Conservation (phyloP, 1,140 invertebrate genomes). For the honey bee (Apis mellifera) region Amel_HAv3.1 CM009939.2:297001-297500, state of each 20-base stretch:
- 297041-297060: too few species aligned
- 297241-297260: neutral
- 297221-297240: neutral
- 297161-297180: too few species aligned
- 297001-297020: too few species aligned
- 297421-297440: conserved; percentile 36
- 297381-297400: neutral
- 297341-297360: neutral
- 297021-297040: too few species aligned
- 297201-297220: too few species aligned
- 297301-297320: neutral
- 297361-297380: conserved; percentile 4
- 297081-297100: too few species aligned
- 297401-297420: neutral
- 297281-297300: too few species aligned
- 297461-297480: conserved; percentile 75
- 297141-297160: too few species aligned
- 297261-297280: neutral
- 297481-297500: conserved; percentile 73
- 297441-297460: conserved; percentile 74
- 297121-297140: too few species aligned
- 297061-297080: too few species aligned
- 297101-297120: too few species aligned
- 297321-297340: neutral
- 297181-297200: too few species aligned